phyloP scores from a whole-genome alignment of 1,140 invertebrate species.

The Thalassaphorura encarpata region DNA sequence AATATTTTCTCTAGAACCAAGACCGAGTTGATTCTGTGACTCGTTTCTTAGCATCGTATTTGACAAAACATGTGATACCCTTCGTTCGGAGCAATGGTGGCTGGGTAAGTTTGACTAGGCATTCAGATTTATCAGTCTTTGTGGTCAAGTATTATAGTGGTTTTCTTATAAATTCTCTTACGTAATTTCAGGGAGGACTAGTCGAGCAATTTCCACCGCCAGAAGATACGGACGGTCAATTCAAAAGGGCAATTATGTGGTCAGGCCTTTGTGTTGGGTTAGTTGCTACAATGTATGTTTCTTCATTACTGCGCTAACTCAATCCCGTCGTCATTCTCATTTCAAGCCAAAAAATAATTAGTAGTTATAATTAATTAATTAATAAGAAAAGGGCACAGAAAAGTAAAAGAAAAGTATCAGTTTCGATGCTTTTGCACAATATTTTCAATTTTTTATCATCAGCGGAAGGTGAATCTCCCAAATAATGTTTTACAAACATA shows the following conservation, averaged over 20 bases:
- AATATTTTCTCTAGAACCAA: constrained; percentile 13
- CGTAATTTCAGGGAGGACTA: constrained; percentile 16
- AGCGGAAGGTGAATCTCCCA: too few relatives aligned
- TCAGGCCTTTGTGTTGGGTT: constrained; percentile 31
- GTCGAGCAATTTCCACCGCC: constrained; percentile 29
- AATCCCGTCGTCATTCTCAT: neutral
- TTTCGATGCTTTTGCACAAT: neutral
- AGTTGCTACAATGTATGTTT: constrained; percentile 25
- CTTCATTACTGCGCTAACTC: constrained; percentile 21
- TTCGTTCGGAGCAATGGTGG: constrained; percentile 41
- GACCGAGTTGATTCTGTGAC: constrained; percentile 37
- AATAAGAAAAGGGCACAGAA: neutral
- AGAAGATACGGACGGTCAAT: constrained; percentile 10
- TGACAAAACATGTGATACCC: constrained; percentile 38
- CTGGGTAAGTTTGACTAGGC: constrained; percentile 38
- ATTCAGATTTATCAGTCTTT: neutral
- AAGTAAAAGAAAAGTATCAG: neutral
- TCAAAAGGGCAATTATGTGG: constrained; percentile 24
- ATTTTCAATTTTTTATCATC: too few relatives aligned
- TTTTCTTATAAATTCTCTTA: neutral
- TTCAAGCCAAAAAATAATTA: neutral
- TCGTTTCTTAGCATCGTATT: constrained; percentile 39
- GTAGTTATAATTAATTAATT: neutral
- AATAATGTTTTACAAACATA: neutral
- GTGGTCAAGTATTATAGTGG: neutral